A percentile compares a stretch with the other conserved stretches of the same genome.
Conservation (phyloP, 2,888 invertebrate genomes). For the Microdon myrmicae region DNA sequence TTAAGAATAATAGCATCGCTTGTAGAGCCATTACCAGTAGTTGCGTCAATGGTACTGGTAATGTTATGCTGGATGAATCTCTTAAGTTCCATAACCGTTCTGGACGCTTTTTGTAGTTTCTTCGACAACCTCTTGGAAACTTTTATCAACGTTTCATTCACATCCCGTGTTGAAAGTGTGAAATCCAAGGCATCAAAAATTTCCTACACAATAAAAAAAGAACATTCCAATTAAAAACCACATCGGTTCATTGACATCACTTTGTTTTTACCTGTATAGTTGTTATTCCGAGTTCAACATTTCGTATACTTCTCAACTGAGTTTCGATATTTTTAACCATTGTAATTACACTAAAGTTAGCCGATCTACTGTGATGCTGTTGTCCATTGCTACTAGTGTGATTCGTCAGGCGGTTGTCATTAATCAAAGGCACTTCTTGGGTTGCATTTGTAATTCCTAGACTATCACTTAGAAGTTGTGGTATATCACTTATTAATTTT, state of each 20-base stretch:
- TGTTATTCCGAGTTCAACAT: slow-evolving; percentile 64
- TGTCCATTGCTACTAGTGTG: slow-evolving; percentile 1
- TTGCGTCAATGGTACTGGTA: slow-evolving; percentile 28
- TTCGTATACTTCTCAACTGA: slow-evolving; percentile 61
- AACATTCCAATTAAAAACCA: not conserved
- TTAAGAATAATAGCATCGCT: slow-evolving; percentile 57
- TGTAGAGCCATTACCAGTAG: slow-evolving; percentile 34
- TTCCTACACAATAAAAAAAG: slow-evolving; percentile 56
- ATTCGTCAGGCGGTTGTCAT: slow-evolving; percentile 9
- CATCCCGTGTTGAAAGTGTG: slow-evolving; percentile 44
- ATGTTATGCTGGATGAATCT: slow-evolving; percentile 61
- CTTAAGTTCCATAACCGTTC: slow-evolving; percentile 60
- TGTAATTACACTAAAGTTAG: slow-evolving; percentile 60
- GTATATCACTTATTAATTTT: slow-evolving; percentile 12
- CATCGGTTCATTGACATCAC: not conserved
- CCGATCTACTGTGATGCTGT: slow-evolving; percentile 20
- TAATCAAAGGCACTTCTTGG: slow-evolving; percentile 39
- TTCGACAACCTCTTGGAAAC: slow-evolving; percentile 59
- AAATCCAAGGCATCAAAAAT: slow-evolving; percentile 65
- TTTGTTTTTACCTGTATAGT: slow-evolving; percentile 61
- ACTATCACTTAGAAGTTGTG: slow-evolving; percentile 5
- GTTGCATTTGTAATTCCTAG: too few relatives aligned
- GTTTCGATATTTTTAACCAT: slow-evolving; percentile 61
- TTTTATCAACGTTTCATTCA: slow-evolving; percentile 56
- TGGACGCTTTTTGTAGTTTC: slow-evolving; percentile 61